These are phyloP conservation scores for Balaenoptera acutorostrata DNA, from an alignment of 2,113 vertebrate species.

Conservation along the genomic window DNA sequence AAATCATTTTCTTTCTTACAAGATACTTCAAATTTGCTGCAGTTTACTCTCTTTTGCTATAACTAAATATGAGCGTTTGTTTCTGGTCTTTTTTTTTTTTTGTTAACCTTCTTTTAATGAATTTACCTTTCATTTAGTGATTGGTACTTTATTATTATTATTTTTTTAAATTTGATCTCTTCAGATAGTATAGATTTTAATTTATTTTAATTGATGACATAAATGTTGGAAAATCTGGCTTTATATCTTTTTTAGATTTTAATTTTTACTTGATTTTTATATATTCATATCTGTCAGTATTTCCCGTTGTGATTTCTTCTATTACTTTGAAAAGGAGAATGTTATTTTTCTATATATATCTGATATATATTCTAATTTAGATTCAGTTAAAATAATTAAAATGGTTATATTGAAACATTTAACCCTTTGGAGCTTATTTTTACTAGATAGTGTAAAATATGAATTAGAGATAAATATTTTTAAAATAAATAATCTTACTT, in stretches of 20 bases:
- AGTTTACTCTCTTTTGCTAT: background rate
- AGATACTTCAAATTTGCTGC: background rate
- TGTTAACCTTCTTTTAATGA: background rate
- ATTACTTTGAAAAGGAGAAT: background rate
- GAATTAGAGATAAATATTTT: background rate
- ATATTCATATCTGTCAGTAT: background rate
- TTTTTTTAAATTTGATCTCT: background rate
- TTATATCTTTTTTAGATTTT: background rate
- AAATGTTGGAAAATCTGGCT: background rate
- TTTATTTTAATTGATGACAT: background rate
- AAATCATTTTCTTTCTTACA: background rate
- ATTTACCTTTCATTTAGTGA: background rate
- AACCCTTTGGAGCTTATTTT: background rate
- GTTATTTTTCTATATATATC: background rate
- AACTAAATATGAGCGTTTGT: background rate
- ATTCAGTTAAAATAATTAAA: background rate
- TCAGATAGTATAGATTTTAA: background rate
- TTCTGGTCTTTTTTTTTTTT: background rate
- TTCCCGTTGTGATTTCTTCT: background rate
- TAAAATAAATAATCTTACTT: background rate
- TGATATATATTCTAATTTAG: background rate
- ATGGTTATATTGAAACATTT: background rate
- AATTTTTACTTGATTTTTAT: conserved; percentile 17
- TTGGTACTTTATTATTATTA: background rate
- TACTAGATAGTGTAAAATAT: background rate